Percentiles rank a stretch among this genome's conserved stretches.
These are phyloP conservation scores for Caenorhabditis inopinata DNA, from an alignment of 1,140 invertebrate species.

Conservation along the genomic window DNA sequence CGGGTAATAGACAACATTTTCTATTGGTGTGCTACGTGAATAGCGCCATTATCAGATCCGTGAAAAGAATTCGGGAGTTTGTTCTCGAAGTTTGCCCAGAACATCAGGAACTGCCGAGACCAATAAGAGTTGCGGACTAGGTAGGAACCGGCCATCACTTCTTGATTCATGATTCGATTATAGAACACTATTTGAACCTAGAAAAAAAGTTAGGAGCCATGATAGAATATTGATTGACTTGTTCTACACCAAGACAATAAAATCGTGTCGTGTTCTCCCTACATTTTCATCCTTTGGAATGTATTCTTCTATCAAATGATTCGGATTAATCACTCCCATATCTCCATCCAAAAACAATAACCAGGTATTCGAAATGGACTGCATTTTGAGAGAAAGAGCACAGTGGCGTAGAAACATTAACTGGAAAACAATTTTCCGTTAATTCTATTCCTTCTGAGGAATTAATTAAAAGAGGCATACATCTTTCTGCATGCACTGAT, in stretches of 20 bases:
- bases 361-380: constrained; percentile 19
- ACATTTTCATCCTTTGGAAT: constrained; percentile 7
- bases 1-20: neutral
- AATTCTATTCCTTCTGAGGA: neutral
- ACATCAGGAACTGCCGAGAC: constrained; percentile 45
- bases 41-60: constrained; percentile 54
- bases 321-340: constrained; percentile 53
- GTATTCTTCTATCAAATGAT: constrained; percentile 51
- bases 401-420: constrained; percentile 53
- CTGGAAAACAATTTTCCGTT: no score
- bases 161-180: constrained; percentile 52
- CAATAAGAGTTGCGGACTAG: constrained; percentile 47
- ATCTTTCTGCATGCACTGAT: constrained; percentile 42
- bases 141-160: constrained; percentile 54
- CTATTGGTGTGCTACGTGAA: constrained; percentile 41
- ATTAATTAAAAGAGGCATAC: neutral
- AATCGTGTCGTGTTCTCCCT: no score
- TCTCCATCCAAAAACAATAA: constrained; percentile 50
- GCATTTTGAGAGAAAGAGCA: constrained; percentile 20
- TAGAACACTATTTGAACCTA: constrained; percentile 48
- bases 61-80: constrained; percentile 49
- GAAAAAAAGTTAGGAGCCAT: neutral
- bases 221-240: no score
- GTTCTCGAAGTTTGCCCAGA: constrained; percentile 49
- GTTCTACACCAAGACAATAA: no score